A percentile compares a stretch with the other conserved stretches of the same genome.
phyloP scores from a whole-genome alignment of 2,113 vertebrate genomes.

The Cricetomys ansorgei region DNA sequence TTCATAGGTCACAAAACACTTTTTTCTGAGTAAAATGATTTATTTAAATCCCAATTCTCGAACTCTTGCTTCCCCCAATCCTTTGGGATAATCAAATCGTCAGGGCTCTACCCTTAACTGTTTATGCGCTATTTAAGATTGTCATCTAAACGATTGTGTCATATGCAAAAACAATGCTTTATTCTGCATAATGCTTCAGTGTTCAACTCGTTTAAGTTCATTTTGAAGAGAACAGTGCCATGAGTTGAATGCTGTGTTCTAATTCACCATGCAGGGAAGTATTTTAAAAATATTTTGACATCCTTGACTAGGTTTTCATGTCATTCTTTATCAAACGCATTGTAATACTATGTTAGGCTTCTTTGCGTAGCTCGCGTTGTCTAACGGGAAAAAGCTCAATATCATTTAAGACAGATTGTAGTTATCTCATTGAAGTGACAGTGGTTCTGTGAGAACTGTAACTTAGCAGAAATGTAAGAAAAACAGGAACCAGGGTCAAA shows the following conservation, averaged over 20 bases:
- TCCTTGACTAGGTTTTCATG: constrained; percentile 43
- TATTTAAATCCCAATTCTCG: constrained; percentile 43
- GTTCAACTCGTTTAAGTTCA: constrained; percentile 42
- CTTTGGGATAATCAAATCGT: constrained; percentile 60
- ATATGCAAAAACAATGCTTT: constrained; percentile 31
- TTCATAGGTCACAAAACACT: constrained; percentile 70
- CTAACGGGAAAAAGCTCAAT: constrained; percentile 34
- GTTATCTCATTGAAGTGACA: constrained; percentile 57
- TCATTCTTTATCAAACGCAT: constrained; percentile 45
- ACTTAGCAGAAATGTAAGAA: constrained; percentile 59
- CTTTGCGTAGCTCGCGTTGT: constrained; percentile 28
- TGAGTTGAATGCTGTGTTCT: constrained; percentile 21
- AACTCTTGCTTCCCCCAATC: background rate
- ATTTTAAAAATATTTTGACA: constrained; percentile 65
- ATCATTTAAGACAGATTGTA: constrained; percentile 32
- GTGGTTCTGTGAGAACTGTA: constrained; percentile 42
- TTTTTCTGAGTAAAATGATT: constrained; percentile 72
- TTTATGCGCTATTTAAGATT: constrained; percentile 59
- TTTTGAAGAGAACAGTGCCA: constrained; percentile 47
- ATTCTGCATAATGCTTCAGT: background rate
- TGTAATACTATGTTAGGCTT: constrained; percentile 21
- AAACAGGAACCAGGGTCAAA: constrained; percentile 75
- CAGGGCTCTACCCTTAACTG: constrained; percentile 39
- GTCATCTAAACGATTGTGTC: constrained; percentile 25
- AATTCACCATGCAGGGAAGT: constrained; percentile 11